These are phyloP conservation scores for Acanthaster planci DNA, from an alignment of 35 echinoderm and acorn worm genomes.

Conservation along the genomic window DNA sequence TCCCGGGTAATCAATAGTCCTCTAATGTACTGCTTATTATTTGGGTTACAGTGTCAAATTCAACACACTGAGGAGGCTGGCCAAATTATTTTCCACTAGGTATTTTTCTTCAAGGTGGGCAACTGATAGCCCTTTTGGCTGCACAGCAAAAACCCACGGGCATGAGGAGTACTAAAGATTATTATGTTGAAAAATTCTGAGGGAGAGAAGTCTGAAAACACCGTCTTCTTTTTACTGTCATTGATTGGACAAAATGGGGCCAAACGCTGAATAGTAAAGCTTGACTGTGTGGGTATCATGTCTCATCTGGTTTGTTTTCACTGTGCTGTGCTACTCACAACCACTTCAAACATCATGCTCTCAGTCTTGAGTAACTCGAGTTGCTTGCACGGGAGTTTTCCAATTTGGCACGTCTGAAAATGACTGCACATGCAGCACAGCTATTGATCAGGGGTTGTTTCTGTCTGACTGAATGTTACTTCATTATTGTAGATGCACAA, in stretches of 20 bases:
- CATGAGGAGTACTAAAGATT: too few species aligned
- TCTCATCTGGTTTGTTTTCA: constrained; percentile 22
- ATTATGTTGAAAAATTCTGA: too few species aligned
- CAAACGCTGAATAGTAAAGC: neutral
- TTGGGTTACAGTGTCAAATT: neutral
- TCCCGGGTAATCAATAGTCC: constrained; percentile 7
- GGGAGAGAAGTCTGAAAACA: neutral
- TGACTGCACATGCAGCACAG: neutral
- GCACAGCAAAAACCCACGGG: too few species aligned
- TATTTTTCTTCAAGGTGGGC: neutral
- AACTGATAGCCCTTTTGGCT: neutral
- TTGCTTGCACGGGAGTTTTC: neutral
- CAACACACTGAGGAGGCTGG: neutral
- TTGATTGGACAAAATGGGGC: neutral
- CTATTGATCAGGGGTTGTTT: too few species aligned
- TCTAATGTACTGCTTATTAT: neutral
- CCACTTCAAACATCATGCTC: neutral
- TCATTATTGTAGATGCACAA: too few species aligned
- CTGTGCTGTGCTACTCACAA: neutral
- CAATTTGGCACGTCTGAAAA: constrained; percentile 22
- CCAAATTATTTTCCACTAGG: neutral
- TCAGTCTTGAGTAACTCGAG: neutral
- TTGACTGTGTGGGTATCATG: neutral
- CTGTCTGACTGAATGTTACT: too few species aligned
- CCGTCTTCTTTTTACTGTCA: neutral